Conservation (phyloP, 2,888 invertebrate species). For the Cosmia trapezina region DNA sequence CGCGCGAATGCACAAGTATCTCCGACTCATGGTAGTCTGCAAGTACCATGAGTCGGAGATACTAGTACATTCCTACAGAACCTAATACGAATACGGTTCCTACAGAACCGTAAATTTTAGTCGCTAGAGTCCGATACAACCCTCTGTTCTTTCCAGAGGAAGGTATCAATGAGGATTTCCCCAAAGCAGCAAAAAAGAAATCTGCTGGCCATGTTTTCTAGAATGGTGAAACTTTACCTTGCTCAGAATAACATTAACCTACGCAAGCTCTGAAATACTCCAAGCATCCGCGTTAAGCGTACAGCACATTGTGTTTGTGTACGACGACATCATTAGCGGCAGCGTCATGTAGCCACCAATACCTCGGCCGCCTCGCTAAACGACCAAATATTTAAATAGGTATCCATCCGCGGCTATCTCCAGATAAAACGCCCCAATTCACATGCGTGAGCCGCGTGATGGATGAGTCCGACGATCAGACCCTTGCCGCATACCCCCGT, state of each 20-base stretch:
- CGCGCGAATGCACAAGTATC: not conserved
- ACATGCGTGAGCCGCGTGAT: constrained; percentile 90
- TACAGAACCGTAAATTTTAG: not conserved
- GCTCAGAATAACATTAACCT: not conserved
- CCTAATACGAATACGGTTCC: too few species aligned
- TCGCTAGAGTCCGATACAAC: not conserved
- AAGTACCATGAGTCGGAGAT: too few species aligned
- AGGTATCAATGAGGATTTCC: not conserved
- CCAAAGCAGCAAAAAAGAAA: not conserved
- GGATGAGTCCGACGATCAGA: constrained; percentile 90
- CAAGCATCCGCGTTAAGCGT: not conserved
- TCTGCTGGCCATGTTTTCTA: not conserved
- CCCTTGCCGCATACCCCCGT: constrained; percentile 85
- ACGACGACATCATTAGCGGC: constrained; percentile 72
- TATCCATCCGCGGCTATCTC: constrained; percentile 87
- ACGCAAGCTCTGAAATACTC: not conserved
- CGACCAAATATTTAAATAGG: constrained; percentile 90
- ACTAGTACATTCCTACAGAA: too few species aligned
- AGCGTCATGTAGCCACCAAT: constrained; percentile 67
- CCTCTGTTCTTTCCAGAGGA: not conserved
- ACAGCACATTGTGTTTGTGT: constrained; percentile 50
- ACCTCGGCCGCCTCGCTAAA: constrained; percentile 75
- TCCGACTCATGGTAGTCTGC: not conserved
- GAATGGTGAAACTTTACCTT: not conserved
- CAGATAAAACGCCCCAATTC: constrained; percentile 90